phyloP scores from a whole-genome alignment of 2,888 invertebrate species.

The Aplocera efformata region DNA sequence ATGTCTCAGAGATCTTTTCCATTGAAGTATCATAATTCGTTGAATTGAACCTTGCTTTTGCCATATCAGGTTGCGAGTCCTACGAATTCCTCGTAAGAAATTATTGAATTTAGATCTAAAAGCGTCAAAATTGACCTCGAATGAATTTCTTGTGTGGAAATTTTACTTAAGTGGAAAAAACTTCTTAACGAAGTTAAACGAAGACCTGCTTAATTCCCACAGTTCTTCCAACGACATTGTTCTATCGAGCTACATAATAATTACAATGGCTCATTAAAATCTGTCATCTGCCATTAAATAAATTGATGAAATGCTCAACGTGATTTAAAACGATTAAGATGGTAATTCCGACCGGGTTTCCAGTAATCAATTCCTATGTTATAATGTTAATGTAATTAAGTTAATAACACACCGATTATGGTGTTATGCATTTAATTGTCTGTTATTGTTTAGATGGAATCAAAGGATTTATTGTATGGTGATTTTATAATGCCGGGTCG shows the following conservation, averaged over 20 bases:
- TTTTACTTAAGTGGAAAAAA: too few species aligned
- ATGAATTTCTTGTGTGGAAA: too few species aligned
- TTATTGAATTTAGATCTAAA: too few species aligned
- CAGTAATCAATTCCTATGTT: constrained; percentile 64
- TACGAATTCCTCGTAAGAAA: too few species aligned
- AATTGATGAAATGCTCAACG: constrained; percentile 23
- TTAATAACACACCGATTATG: constrained; percentile 63
- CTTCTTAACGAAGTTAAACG: too few species aligned
- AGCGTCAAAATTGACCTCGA: too few species aligned
- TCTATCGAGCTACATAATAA: background rate
- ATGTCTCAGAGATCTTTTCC: too few species aligned
- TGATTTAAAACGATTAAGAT: constrained; percentile 51
- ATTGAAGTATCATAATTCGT: too few species aligned
- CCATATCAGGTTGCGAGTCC: too few species aligned
- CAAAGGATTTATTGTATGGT: constrained; percentile 27
- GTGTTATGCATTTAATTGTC: constrained; percentile 64
- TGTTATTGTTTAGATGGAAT: constrained; percentile 37
- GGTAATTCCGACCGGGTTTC: constrained; percentile 59
- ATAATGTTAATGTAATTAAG: constrained; percentile 67
- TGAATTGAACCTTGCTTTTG: too few species aligned
- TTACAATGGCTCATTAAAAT: constrained; percentile 2
- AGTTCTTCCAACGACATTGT: background rate
- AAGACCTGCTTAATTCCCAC: too few species aligned
- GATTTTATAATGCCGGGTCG: constrained; percentile 21
- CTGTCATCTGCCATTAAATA: constrained; percentile 10